A percentile compares a stretch with the other conserved stretches of the same genome.
Evolutionary conservation across 2,113 vertebrate species (phyloP).

Genomic region (Polyodon spathula): DNA sequence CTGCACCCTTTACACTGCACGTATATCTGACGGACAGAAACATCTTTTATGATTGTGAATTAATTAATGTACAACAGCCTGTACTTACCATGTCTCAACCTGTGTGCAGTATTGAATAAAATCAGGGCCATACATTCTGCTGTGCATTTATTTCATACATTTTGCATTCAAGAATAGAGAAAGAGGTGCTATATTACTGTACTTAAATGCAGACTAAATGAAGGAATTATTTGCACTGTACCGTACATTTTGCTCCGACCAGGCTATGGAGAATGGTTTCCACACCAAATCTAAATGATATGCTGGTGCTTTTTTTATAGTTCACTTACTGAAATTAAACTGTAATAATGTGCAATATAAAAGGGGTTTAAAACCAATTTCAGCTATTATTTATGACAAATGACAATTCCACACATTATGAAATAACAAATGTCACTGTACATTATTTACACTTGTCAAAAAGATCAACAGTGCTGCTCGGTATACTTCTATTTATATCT

Average conservation of each 20-base stretch:
- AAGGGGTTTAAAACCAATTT: too few species aligned
- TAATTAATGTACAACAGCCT: not conserved
- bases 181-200: not conserved
- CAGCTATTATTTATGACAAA: too few species aligned
- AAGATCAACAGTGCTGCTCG: too few species aligned
- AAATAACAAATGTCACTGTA: too few species aligned
- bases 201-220: not conserved
- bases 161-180: not conserved
- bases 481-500: too few species aligned
- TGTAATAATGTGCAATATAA: too few species aligned
- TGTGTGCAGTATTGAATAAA: not conserved
- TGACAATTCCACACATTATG: too few species aligned
- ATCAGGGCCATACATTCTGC: not conserved
- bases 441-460: too few species aligned
- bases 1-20: too few species aligned
- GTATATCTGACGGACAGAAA: too few species aligned
- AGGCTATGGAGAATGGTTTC: not conserved
- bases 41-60: too few species aligned
- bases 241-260: not conserved
- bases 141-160: not conserved
- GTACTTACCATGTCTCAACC: not conserved
- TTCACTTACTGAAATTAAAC: too few species aligned
- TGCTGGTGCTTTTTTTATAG: not conserved
- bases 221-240: not conserved
- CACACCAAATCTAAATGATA: not conserved